These are phyloP conservation scores for Phoxinus dragarum DNA, from an alignment of 2,797 vertebrate species.

Conservation along the genomic window DNA sequence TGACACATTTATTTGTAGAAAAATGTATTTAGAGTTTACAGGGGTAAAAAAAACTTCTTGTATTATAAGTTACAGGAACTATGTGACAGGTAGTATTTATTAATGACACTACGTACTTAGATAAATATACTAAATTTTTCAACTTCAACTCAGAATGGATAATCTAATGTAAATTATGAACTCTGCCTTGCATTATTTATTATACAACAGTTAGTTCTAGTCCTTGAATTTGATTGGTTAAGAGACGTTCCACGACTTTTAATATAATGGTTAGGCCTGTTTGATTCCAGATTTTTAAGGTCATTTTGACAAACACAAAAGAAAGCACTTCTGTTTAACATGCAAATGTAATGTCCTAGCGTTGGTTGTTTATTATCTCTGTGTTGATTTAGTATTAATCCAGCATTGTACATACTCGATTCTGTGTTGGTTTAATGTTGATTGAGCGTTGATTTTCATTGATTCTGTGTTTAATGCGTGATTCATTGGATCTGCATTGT, in stretches of 20 bases:
- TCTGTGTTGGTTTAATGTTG: background rate
- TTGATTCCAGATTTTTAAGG: background rate
- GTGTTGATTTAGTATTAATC: background rate
- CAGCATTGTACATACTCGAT: background rate
- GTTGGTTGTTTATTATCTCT: background rate
- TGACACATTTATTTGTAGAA: background rate
- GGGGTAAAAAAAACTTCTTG: background rate
- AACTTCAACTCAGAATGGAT: background rate
- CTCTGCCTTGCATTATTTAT: background rate
- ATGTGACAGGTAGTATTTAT: background rate
- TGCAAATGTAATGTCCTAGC: background rate
- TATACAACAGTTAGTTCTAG: background rate
- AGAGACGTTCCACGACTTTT: background rate
- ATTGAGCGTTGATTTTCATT: background rate
- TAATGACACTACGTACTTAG: background rate
- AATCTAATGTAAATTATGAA: background rate
- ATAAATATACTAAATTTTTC: too few species aligned
- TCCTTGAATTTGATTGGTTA: background rate
- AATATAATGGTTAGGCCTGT: background rate
- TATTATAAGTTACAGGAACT: background rate
- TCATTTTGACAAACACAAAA: background rate
- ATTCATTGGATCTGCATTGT: background rate
- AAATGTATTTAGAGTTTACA: background rate
- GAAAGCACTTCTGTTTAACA: background rate
- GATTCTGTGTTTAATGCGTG: background rate